phyloP scores from a whole-genome alignment of 2,797 vertebrate species.

The Neosilurus mollespiculum region DNA sequence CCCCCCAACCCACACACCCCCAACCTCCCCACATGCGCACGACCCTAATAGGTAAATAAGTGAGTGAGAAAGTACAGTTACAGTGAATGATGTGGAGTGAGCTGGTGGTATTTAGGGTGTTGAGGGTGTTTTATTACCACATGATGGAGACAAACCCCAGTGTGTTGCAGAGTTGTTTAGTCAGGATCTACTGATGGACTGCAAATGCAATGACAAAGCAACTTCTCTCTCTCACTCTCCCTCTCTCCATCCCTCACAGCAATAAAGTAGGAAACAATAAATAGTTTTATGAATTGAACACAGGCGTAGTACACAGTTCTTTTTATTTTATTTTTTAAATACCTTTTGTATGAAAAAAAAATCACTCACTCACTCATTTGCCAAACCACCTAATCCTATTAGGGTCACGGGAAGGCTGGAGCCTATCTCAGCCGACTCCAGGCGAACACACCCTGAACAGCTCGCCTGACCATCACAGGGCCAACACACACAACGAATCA shows the following conservation, averaged over 20 bases:
- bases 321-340: background rate
- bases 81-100: background rate
- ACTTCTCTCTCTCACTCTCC: background rate
- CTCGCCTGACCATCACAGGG: background rate
- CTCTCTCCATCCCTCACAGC: background rate
- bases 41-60: too few species aligned
- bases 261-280: background rate
- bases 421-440: too few species aligned
- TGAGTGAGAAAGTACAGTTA: background rate
- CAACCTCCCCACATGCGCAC: too few species aligned
- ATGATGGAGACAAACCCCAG: constrained; percentile 51
- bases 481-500: too few species aligned
- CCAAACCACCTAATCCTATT: too few species aligned
- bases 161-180: background rate
- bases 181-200: background rate
- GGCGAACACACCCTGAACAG: too few species aligned
- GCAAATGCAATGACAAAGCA: constrained; percentile 33
- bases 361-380: too few species aligned
- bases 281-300: background rate
- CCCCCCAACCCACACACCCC: too few species aligned
- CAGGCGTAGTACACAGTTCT: background rate
- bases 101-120: background rate
- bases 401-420: too few species aligned
- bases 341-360: background rate
- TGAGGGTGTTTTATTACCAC: constrained; percentile 28